Percentiles rank a stretch among this genome's conserved stretches.
These are phyloP conservation scores for Setophaga kirtlandii DNA, from an alignment of 2,113 vertebrate genomes.

Conservation along the genomic window DNA sequence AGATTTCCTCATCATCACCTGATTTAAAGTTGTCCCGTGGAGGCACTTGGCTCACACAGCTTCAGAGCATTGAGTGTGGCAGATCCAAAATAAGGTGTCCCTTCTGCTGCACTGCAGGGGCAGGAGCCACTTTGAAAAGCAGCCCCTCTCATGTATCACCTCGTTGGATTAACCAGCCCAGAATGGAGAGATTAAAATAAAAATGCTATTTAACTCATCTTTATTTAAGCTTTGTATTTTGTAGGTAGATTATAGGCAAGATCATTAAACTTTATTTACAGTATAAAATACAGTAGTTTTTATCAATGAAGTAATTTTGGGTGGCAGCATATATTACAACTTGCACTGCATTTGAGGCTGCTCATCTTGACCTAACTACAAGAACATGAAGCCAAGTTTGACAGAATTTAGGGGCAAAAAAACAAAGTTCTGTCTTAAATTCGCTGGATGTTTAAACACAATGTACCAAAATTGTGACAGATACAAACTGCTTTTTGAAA, in stretches of 20 bases:
- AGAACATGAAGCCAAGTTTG: constrained; percentile 52
- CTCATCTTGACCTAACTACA: neutral
- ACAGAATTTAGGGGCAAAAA: constrained; percentile 54
- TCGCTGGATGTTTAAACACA: neutral
- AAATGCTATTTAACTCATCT: constrained; percentile 62
- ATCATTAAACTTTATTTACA: constrained; percentile 70
- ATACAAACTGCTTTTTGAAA: neutral
- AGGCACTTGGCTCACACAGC: neutral
- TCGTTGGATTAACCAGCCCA: neutral
- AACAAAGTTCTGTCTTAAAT: neutral
- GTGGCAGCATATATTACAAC: constrained; percentile 57
- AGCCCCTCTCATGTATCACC: neutral
- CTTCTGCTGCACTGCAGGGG: neutral
- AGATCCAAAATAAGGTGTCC: rapidly evolving
- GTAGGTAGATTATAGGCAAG: constrained; percentile 66
- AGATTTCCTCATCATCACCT: rapidly evolving
- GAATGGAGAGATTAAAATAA: constrained; percentile 47
- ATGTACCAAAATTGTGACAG: rapidly evolving
- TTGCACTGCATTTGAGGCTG: constrained; percentile 42
- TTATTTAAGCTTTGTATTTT: constrained; percentile 68
- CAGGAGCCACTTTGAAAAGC: neutral
- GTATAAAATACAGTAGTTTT: constrained; percentile 63
- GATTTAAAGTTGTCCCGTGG: neutral
- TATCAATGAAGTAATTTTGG: constrained; percentile 16
- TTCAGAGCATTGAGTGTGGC: neutral